Percentiles rank a stretch among this genome's conserved stretches.
Conservation (phyloP, 2,113 vertebrate species). For the Pteruthius melanotis region DNA sequence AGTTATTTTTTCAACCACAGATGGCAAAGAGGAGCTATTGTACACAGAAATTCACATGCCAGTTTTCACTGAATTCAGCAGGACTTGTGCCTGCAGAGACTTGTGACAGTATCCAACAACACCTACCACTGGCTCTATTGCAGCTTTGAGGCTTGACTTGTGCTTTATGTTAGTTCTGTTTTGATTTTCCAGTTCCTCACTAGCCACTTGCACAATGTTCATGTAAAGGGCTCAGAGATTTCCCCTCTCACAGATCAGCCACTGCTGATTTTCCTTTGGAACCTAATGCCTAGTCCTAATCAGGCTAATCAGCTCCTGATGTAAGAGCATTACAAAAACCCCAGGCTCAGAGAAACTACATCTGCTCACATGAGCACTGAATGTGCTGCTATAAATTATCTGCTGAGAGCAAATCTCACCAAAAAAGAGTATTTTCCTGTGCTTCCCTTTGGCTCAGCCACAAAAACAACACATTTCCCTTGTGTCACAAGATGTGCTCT, state of each 20-base stretch:
- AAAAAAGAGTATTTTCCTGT: not conserved
- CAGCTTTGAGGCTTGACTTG: not conserved
- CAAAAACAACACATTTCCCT: not conserved
- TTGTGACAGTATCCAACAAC: not conserved
- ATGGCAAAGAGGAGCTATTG: not conserved
- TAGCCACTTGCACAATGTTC: not conserved
- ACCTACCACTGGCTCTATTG: too few relatives aligned
- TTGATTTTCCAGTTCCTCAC: not conserved
- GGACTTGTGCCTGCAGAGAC: not conserved
- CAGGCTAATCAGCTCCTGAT: not conserved
- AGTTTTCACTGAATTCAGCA: not conserved
- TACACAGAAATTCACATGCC: not conserved
- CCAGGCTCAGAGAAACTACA: not conserved
- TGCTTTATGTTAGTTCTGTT: rapidly evolving
- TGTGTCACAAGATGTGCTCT: conserved; percentile 41
- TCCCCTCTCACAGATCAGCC: not conserved
- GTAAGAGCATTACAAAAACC: not conserved
- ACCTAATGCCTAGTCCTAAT: not conserved
- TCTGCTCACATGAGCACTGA: not conserved
- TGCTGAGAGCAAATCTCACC: not conserved
- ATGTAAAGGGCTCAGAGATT: not conserved
- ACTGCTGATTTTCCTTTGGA: not conserved
- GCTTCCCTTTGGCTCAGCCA: not conserved
- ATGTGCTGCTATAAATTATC: not conserved
- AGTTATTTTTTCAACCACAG: not conserved